phyloP scores from a whole-genome alignment of 2,888 invertebrate species.

The Operophtera brumata region DNA sequence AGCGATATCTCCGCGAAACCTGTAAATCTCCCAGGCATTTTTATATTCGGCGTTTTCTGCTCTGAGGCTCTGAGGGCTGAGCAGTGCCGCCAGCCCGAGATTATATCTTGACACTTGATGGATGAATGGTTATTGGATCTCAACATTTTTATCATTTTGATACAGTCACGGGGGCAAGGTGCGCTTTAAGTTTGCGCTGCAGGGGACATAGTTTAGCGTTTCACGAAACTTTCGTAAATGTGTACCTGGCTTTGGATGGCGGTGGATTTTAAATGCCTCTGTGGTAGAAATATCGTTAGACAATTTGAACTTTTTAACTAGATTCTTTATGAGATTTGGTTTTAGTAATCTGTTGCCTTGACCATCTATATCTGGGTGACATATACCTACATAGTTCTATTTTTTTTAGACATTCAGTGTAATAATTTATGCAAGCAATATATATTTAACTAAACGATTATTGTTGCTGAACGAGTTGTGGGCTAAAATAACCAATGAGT shows the following conservation, averaged over 20 bases:
- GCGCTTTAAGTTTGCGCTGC: constrained; percentile 48
- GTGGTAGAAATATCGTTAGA: neutral
- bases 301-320: constrained; percentile 11
- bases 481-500: too few species aligned
- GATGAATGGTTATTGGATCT: constrained; percentile 90
- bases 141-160: constrained; percentile 83
- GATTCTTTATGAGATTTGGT: neutral
- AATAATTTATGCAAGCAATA: too few species aligned
- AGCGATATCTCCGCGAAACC: constrained; percentile 69
- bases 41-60: constrained; percentile 72
- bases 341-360: neutral
- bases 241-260: constrained; percentile 25
- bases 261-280: constrained; percentile 26
- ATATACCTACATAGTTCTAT: too few species aligned
- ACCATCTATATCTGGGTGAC: too few species aligned
- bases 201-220: constrained; percentile 52
- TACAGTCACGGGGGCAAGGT: constrained; percentile 73
- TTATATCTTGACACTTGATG: constrained; percentile 88
- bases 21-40: constrained; percentile 79
- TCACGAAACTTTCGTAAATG: constrained; percentile 25
- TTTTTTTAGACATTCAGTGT: too few species aligned
- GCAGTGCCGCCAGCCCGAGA: constrained; percentile 79
- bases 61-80: constrained; percentile 69
- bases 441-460: too few species aligned
- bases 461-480: too few species aligned